Percentiles rank a stretch among this genome's conserved stretches.
Evolutionary conservation across 2,888 invertebrate genomes (phyloP).

Genomic region (Frankliniella fusca): DNA sequence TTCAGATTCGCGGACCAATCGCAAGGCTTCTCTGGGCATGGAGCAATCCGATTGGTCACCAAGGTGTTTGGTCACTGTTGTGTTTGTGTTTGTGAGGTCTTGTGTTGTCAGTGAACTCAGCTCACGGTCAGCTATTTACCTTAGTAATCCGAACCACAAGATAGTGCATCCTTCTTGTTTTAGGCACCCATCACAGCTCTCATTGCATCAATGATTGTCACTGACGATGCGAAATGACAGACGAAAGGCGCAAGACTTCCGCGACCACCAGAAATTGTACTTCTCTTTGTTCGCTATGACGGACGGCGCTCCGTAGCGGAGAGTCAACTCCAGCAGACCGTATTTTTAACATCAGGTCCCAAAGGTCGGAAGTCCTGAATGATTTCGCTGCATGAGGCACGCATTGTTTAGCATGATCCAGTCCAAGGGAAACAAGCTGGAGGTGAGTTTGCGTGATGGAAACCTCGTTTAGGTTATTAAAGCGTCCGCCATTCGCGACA

Average conservation of each 20-base stretch:
- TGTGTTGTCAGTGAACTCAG: constrained; percentile 6
- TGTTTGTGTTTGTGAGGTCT: constrained; percentile 3
- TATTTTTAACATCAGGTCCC: not conserved
- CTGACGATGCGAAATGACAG: not conserved
- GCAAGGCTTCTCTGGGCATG: not conserved
- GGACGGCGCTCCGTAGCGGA: not conserved
- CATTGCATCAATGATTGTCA: too few species aligned
- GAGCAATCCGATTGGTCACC: not conserved
- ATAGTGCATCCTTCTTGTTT: not conserved
- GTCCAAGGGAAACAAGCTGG: constrained; percentile 38
- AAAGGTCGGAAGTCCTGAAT: not conserved
- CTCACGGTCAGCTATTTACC: constrained; percentile 12
- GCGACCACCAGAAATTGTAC: not conserved
- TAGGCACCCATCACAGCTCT: too few species aligned
- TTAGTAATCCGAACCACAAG: not conserved
- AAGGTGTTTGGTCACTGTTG: not conserved
- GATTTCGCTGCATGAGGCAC: not conserved
- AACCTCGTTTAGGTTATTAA: not conserved
- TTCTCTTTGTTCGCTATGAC: not conserved
- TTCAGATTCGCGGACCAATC: not conserved
- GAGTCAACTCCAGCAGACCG: not conserved
- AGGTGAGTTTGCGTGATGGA: constrained; percentile 33
- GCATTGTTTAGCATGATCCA: constrained; percentile 36
- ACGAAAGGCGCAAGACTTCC: not conserved
- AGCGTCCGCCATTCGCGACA: not conserved